These are phyloP conservation scores for Orientallactaga sibirica DNA, from an alignment of 2,797 vertebrate species.

Conservation along the genomic window DNA sequence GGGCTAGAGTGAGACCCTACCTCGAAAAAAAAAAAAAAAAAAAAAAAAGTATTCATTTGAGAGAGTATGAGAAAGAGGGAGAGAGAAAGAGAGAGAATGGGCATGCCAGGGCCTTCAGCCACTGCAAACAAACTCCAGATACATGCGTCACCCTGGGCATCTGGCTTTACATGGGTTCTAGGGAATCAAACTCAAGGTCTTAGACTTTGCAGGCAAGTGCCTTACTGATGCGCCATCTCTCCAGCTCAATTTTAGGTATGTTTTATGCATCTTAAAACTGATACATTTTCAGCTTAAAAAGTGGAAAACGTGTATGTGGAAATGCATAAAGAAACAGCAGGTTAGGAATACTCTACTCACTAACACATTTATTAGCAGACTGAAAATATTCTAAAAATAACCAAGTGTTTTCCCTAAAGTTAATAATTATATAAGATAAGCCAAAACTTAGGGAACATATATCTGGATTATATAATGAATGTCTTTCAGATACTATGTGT, in stretches of 20 bases:
- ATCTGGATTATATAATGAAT: conserved; percentile 51
- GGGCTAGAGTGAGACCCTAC: too few relatives aligned
- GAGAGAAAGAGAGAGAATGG: too few relatives aligned
- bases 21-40: too few relatives aligned
- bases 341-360: not conserved
- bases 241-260: not conserved
- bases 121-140: too few relatives aligned
- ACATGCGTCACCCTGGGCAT: too few relatives aligned
- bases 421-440: conserved; percentile 49
- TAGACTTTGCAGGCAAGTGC: too few relatives aligned
- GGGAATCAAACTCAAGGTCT: too few relatives aligned
- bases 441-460: conserved; percentile 15
- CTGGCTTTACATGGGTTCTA: too few relatives aligned
- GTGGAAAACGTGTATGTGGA: not conserved
- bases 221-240: too few relatives aligned
- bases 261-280: not conserved
- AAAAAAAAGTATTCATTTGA: too few relatives aligned
- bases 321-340: not conserved
- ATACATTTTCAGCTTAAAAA: conserved; percentile 26
- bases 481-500: conserved; percentile 26
- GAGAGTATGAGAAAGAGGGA: too few relatives aligned
- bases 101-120: too few relatives aligned
- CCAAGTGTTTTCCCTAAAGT: not conserved
- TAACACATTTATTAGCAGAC: not conserved
- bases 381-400: conserved; percentile 53